Conservation (phyloP, 2,888 invertebrate species). For the Drosophila neutralis region DNA sequence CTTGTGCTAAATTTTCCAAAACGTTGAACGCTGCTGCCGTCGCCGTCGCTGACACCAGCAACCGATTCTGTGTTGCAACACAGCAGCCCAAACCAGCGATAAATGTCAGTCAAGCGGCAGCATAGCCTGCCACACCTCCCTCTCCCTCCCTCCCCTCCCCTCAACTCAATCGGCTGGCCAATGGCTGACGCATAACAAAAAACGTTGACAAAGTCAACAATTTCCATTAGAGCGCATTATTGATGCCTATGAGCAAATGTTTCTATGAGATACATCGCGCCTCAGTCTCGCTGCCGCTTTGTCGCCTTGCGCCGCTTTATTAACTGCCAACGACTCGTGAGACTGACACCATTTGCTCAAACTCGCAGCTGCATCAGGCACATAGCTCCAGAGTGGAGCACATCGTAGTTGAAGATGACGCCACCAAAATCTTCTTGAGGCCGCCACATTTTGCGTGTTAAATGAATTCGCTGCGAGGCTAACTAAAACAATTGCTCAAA, state of each 20-base stretch:
- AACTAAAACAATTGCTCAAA: constrained; percentile 66
- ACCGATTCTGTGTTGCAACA: constrained; percentile 45
- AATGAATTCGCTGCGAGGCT: constrained; percentile 58
- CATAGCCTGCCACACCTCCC: constrained; percentile 59
- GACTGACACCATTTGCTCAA: constrained; percentile 69
- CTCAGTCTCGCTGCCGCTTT: constrained; percentile 25
- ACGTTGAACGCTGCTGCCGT: constrained; percentile 70
- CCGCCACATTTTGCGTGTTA: constrained; percentile 55
- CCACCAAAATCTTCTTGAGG: constrained; percentile 30
- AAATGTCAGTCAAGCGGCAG: constrained; percentile 75
- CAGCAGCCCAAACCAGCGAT: constrained; percentile 67
- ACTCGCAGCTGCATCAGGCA: constrained; percentile 31
- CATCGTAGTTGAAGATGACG: constrained; percentile 55
- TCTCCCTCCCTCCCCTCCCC: neutral
- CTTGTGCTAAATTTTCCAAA: constrained; percentile 82
- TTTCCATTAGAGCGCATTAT: constrained; percentile 79
- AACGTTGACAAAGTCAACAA: constrained; percentile 65
- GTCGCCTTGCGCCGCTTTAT: constrained; percentile 51
- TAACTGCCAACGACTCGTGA: constrained; percentile 57
- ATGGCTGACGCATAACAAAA: constrained; percentile 50
- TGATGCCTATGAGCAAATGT: constrained; percentile 78
- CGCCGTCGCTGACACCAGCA: constrained; percentile 44
- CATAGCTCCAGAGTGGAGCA: constrained; percentile 23
- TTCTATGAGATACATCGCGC: constrained; percentile 71
- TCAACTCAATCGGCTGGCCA: constrained; percentile 39